phyloP scores from a whole-genome alignment of 1,140 invertebrate genomes.

The Drosophila mauritiana region DNA sequence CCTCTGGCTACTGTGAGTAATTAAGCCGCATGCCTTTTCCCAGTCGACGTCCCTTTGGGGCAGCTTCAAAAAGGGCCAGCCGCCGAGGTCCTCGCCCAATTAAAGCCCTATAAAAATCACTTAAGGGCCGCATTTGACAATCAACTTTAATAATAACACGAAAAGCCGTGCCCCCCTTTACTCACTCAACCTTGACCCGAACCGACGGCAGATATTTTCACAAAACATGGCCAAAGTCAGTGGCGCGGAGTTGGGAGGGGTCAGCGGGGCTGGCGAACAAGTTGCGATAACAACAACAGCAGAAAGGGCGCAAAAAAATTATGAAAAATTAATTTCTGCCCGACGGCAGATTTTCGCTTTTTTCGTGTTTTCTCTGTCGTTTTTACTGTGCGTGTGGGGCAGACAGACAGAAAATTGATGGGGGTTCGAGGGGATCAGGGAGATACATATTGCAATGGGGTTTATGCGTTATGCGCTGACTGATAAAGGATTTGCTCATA shows the following conservation, averaged over 20 bases:
- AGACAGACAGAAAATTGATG: slow-evolving; percentile 76
- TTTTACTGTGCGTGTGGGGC: slow-evolving; percentile 8
- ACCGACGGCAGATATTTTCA: slow-evolving; percentile 34
- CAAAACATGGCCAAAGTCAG: slow-evolving; percentile 57
- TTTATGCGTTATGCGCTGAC: slow-evolving; percentile 50
- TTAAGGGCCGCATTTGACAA: slow-evolving; percentile 76
- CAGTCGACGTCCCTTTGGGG: slow-evolving; percentile 18
- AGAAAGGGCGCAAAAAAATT: slow-evolving; percentile 78
- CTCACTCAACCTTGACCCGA: slow-evolving; percentile 70
- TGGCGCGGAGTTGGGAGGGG: slow-evolving; percentile 8
- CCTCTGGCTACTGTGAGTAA: slow-evolving; percentile 68
- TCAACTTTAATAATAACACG: slow-evolving; percentile 79
- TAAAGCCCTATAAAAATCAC: slow-evolving; percentile 80
- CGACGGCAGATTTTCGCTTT: slow-evolving; percentile 67
- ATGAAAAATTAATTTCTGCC: slow-evolving; percentile 83
- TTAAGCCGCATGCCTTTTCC: slow-evolving; percentile 70
- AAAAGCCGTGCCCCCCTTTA: slow-evolving; percentile 16
- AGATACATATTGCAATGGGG: slow-evolving; percentile 22
- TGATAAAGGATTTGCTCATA: slow-evolving; percentile 42
- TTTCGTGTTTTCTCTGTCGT: slow-evolving; percentile 26
- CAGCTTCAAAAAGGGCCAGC: slow-evolving; percentile 52
- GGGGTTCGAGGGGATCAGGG: slow-evolving; percentile 42
- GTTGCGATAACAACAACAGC: slow-evolving; percentile 73
- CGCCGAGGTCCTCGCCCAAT: slow-evolving; percentile 45
- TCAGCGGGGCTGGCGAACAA: slow-evolving; percentile 54